Conservation (phyloP, 92 coral and sea anemone species). For the Heteractis magnifica region DNA sequence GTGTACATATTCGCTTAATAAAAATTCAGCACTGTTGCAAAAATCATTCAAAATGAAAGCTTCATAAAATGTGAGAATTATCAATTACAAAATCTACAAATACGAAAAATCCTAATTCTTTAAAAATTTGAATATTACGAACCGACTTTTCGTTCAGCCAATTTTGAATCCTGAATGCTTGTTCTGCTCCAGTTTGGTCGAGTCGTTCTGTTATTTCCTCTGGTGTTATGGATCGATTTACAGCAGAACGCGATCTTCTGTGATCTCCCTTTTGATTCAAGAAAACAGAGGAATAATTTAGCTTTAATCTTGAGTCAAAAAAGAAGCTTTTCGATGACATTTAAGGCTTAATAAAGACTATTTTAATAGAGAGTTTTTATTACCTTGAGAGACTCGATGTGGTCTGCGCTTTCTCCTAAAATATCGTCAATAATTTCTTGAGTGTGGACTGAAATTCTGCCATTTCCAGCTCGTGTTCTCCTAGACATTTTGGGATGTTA, state of each 20-base stretch:
- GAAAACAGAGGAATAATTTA: background rate
- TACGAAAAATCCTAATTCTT: background rate
- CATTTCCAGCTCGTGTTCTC: slow-evolving; percentile 51
- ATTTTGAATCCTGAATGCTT: slow-evolving; percentile 77
- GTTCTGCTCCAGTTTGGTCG: slow-evolving; percentile 38
- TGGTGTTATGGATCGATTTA: slow-evolving; percentile 26
- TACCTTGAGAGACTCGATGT: slow-evolving; percentile 48
- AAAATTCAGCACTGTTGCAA: background rate
- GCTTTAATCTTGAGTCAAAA: background rate
- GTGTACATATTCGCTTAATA: background rate
- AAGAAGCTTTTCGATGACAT: background rate
- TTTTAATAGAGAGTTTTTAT: background rate
- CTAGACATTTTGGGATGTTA: slow-evolving; percentile 53
- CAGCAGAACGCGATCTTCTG: slow-evolving; percentile 58
- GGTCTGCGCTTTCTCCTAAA: slow-evolving; percentile 58
- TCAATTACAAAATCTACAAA: background rate
- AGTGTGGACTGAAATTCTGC: slow-evolving; percentile 95
- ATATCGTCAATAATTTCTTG: slow-evolving; percentile 75
- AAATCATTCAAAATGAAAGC: background rate
- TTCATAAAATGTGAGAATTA: background rate
- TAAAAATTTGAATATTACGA: slow-evolving; percentile 74
- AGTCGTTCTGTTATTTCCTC: slow-evolving; percentile 8
- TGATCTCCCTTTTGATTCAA: slow-evolving; percentile 29
- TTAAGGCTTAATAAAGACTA: background rate
- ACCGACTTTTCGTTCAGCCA: slow-evolving; percentile 93